Base-by-base conservation (phyloP, 92 coral and sea anemone species). In the Epizoanthus ramosus region DNA sequence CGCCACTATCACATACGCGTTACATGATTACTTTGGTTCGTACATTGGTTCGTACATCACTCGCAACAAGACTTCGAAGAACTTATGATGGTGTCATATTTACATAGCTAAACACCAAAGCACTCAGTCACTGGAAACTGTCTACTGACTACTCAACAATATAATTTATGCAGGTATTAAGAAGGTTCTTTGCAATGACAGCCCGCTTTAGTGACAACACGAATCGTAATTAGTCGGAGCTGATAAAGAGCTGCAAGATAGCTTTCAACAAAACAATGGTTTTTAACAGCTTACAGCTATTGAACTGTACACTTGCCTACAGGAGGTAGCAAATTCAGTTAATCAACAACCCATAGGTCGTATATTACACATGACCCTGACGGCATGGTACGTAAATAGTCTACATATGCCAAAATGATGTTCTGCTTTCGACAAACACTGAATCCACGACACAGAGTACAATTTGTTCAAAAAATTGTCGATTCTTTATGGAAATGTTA, bases 21-120 rank as follows among this genome's bases (percentile, higher is more conserved):
- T 80, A 4, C 31, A 28, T 61, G 90, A 87, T 41, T 87, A 87
- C 54, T 87, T 87, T 83, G 83, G 86, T 9, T 77, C 90, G 10
- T 35, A 16, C 17, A 54, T 31, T 6, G 90, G n/a, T n/a, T 87
- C 37, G 71, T n/a, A 81, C 60, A 28, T 87, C 6, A 33, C 73
- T 37, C 68, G 80, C 15, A 87, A 87, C 75, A 86, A 85, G 35
- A 85, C 85, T 4, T 1, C 79, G 68, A 57, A 50, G 39, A 67
- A 28, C 31, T 28, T 28, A 76, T 54, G 73, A 77, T 71, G 84
- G 79, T 31, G 88, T 76, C n/a, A 54, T 85, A 8, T 85, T 85
- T 28, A 79, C 89, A 17, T 85, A 79, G n/a, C 74, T 61, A 39
- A 74, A 74, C 25, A 74, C 80, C 8, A 57, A 64, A 28, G 80